Conservation (phyloP, 2,113 vertebrate genomes). For the Anoplopoma fimbria region DNA sequence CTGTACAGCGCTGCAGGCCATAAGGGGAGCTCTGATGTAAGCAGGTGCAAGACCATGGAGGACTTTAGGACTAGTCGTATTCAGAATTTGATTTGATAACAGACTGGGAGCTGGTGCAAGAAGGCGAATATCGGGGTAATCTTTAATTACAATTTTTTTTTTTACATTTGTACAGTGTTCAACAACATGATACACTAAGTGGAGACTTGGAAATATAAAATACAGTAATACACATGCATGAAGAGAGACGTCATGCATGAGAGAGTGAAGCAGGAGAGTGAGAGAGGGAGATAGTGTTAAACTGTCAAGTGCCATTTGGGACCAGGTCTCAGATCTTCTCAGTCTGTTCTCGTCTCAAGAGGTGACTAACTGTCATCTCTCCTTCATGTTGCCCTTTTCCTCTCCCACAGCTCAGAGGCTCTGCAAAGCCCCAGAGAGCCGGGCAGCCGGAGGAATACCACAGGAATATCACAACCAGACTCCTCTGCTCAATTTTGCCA, state of each 20-base stretch:
- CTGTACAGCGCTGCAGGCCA: slow-evolving; percentile 26
- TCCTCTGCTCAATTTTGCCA: slow-evolving; percentile 51
- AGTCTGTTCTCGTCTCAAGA: slow-evolving; percentile 65
- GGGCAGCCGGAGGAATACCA: slow-evolving; percentile 62
- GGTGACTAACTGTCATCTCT: slow-evolving; percentile 72
- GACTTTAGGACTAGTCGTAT: background rate
- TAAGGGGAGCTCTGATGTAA: slow-evolving; percentile 62
- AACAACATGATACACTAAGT: background rate
- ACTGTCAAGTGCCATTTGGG: slow-evolving; percentile 63
- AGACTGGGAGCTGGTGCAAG: slow-evolving; percentile 31
- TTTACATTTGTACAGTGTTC: background rate
- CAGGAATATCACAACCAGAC: slow-evolving; percentile 58
- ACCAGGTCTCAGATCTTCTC: slow-evolving; percentile 64
- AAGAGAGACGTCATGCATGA: slow-evolving; percentile 20
- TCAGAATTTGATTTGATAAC: slow-evolving; percentile 36
- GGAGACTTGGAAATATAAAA: slow-evolving; percentile 2
- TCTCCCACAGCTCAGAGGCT: slow-evolving; percentile 65
- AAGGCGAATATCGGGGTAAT: slow-evolving; percentile 18
- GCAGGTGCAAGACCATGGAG: slow-evolving; percentile 47
- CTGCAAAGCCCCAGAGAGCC: slow-evolving; percentile 58
- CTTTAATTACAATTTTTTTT: background rate
- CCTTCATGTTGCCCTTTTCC: slow-evolving; percentile 55
- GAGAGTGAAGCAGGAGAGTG: background rate
- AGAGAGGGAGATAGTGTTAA: slow-evolving; percentile 44
- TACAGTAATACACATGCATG: background rate